A percentile compares a stretch with the other conserved stretches of the same genome.
phyloP scores from a whole-genome alignment of 2,888 invertebrate genomes.

The Erebia epiphron region DNA sequence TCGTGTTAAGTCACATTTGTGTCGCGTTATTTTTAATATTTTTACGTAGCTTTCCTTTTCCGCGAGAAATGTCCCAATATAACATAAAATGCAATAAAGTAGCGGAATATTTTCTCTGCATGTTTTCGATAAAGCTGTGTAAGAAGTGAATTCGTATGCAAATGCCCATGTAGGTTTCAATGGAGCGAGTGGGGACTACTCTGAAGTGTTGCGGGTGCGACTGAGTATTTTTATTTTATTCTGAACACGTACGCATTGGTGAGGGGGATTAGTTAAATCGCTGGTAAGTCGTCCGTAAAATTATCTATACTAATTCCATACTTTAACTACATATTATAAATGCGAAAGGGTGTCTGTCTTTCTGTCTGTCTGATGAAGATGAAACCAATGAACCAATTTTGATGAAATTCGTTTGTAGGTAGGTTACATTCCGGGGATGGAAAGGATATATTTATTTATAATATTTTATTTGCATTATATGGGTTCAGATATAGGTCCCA shows the following conservation, averaged over 20 bases:
- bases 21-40: background rate
- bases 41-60: background rate
- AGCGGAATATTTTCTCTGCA: conserved; percentile 22
- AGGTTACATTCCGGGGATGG: too few species aligned
- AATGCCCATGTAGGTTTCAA: conserved; percentile 25
- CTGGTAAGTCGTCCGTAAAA: conserved; percentile 30
- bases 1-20: too few species aligned
- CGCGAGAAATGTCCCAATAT: background rate
- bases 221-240: conserved; percentile 37
- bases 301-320: background rate
- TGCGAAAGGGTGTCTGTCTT: too few species aligned
- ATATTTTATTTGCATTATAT: too few species aligned
- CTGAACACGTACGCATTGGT: conserved; percentile 40
- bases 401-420: too few species aligned
- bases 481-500: too few species aligned
- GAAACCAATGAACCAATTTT: too few species aligned
- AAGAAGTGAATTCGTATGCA: conserved; percentile 21
- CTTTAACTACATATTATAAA: too few species aligned
- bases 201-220: conserved; percentile 29
- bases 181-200: conserved; percentile 27
- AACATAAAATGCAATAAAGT: conserved; percentile 12
- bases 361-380: too few species aligned
- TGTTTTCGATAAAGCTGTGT: conserved; percentile 21
- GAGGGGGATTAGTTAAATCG: conserved; percentile 43
- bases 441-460: too few species aligned